phyloP scores from a whole-genome alignment of 2,888 invertebrate genomes.

The Cheilosia variabilis region DNA sequence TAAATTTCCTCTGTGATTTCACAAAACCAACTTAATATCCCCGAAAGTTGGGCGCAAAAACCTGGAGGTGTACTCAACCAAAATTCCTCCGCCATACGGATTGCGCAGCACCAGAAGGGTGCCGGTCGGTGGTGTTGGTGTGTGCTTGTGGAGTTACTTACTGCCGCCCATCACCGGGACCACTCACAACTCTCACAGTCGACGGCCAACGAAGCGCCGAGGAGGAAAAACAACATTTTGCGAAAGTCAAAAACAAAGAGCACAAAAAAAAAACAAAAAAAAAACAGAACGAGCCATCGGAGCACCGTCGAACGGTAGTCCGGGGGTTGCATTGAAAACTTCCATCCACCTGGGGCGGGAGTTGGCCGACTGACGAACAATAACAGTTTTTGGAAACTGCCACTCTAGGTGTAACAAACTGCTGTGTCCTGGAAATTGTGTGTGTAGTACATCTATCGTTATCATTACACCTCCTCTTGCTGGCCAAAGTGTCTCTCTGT shows the following conservation, averaged over 20 bases:
- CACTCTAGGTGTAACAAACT: constrained; percentile 60
- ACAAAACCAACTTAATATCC: constrained; percentile 75
- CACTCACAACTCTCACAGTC: constrained; percentile 54
- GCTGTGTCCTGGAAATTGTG: constrained; percentile 45
- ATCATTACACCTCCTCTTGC: constrained; percentile 37
- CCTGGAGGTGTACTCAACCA: constrained; percentile 68
- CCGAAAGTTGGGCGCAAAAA: constrained; percentile 75
- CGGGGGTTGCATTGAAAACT: constrained; percentile 7
- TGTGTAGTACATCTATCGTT: constrained; percentile 32
- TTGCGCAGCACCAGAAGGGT: not conserved
- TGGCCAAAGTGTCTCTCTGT: constrained; percentile 45
- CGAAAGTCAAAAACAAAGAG: constrained; percentile 57
- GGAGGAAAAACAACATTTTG: constrained; percentile 65
- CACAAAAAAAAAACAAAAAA: not conserved
- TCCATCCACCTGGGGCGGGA: constrained; percentile 27
- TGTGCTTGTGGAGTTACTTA: constrained; percentile 57
- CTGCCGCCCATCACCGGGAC: constrained; percentile 52
- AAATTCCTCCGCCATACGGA: constrained; percentile 57
- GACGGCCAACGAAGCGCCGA: constrained; percentile 69
- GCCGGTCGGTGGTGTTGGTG: not conserved
- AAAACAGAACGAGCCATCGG: not conserved
- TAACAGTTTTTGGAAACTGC: constrained; percentile 59
- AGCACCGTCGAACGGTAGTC: not conserved
- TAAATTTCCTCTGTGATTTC: constrained; percentile 76
- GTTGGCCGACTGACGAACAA: constrained; percentile 23